Evolutionary conservation across 2,113 vertebrate species (phyloP), one percentile per base, ranked within the genome.

Genomic region (Trinectes maculatus): DNA sequence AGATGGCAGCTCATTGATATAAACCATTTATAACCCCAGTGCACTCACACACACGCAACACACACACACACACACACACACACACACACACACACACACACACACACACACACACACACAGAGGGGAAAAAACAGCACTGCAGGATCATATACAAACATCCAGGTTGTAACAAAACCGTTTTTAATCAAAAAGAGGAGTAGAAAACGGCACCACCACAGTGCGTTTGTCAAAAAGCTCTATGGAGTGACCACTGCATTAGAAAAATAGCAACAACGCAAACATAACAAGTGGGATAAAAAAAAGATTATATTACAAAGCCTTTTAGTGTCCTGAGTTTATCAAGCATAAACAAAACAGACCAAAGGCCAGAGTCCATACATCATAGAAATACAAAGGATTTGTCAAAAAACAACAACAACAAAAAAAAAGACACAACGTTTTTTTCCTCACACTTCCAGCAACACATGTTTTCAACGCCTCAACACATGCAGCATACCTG

Each of bases 291-390:
- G 65, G 37, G 36, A 58, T 85, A 82, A 74, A 71, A 85, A 82
- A 66, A 82, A 1, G 22, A 55, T 62, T 62, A 67, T 63, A 51
- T 69, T 65, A 81, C 71, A 79, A 85, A 78, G 66, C 73, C 74
- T 88, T 84, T 80, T 28, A 43, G 56, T 75, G 80, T 92, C 92
- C 92, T 93, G 91, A 93, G 91, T 87, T 91, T 84, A 75, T 84
- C 49, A 28, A 88, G 88, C 47, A 77, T 82, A 83, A 80, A 82
- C 61, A 72, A 55, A 80, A 81, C 44, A 79, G 67, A 72, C 49
- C 70, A 87, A 89, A 87, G 74, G 79, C 75, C 76, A 81, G 63
- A 54, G 49, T 62, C 54, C 54, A 58, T 57, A 52, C 31, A 60
- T 43, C 34, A n/a, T 42, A 71, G 71, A 82, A 78, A 84, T 49